A percentile compares a stretch with the other conserved stretches of the same genome.
Evolutionary conservation across 2,113 vertebrate genomes (phyloP).

Genomic region (Cavia aperea): DNA sequence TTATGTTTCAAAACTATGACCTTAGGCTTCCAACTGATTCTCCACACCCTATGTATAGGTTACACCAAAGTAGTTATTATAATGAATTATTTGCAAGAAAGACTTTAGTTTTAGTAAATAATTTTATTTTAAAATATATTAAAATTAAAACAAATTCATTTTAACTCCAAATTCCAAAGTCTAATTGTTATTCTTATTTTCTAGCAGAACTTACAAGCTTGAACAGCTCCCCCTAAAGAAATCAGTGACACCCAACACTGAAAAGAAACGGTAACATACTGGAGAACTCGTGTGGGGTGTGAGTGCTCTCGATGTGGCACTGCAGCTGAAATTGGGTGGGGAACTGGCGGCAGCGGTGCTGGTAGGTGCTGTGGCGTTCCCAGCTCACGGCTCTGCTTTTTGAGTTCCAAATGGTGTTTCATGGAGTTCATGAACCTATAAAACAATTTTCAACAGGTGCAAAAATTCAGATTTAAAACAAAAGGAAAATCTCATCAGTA

Average conservation of each 20-base stretch:
- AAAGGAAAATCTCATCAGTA: background rate
- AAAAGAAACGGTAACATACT: constrained; percentile 78
- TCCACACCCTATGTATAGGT: background rate
- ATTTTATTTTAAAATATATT: constrained; percentile 28
- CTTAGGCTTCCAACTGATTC: background rate
- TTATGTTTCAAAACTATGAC: background rate
- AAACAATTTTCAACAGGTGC: constrained; percentile 56
- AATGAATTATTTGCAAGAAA: constrained; percentile 10
- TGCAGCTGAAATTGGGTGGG: constrained; percentile 97
- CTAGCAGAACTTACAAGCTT: background rate
- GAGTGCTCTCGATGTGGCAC: constrained; percentile 97
- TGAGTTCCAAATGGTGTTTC: constrained; percentile 98
- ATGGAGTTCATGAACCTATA: constrained; percentile 99
- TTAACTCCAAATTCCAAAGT: background rate
- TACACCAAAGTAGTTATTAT: constrained; percentile 4
- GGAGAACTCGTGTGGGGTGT: constrained; percentile 91
- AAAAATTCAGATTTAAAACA: constrained; percentile 54
- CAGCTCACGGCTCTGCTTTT: constrained; percentile 98
- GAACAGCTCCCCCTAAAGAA: background rate
- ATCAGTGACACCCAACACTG: background rate
- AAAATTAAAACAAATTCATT: constrained; percentile 3
- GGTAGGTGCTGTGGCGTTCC: constrained; percentile 98
- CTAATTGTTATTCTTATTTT: background rate
- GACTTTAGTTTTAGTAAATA: constrained; percentile 34
- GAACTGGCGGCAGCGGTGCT: constrained; percentile 97